Conservation (phyloP, 2,888 invertebrate genomes). For the Caradrina kadenii region DNA sequence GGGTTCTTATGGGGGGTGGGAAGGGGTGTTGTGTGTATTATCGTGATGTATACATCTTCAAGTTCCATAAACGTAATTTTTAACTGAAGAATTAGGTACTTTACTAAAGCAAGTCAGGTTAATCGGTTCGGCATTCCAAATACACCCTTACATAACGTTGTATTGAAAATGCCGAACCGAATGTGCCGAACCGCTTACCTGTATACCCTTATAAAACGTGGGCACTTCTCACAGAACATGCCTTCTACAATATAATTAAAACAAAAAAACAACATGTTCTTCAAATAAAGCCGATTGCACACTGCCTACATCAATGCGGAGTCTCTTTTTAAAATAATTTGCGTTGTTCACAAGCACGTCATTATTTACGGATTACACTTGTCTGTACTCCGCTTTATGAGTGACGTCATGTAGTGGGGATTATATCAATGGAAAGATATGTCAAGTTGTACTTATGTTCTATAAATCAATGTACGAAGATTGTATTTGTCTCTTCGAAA, state of each 20-base stretch:
- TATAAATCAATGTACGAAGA: constrained; percentile 21
- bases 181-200: no score
- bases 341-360: constrained; percentile 59
- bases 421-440: constrained; percentile 42
- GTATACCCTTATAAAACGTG: neutral
- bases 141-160: no score
- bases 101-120: no score
- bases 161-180: no score
- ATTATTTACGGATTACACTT: constrained; percentile 66
- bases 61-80: neutral
- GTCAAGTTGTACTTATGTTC: constrained; percentile 17
- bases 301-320: constrained; percentile 14
- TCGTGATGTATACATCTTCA: neutral
- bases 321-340: constrained; percentile 59
- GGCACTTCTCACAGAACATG: neutral
- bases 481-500: neutral
- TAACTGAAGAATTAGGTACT: neutral
- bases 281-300: constrained; percentile 44
- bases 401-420: constrained; percentile 49
- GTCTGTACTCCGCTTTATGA: constrained; percentile 51
- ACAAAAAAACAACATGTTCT: constrained; percentile 1
- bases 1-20: constrained; percentile 1
- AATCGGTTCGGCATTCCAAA: no score
- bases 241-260: constrained; percentile 16
- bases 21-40: neutral